Conservation (phyloP, 2,888 invertebrate species). For the Calameuta idolon region DNA sequence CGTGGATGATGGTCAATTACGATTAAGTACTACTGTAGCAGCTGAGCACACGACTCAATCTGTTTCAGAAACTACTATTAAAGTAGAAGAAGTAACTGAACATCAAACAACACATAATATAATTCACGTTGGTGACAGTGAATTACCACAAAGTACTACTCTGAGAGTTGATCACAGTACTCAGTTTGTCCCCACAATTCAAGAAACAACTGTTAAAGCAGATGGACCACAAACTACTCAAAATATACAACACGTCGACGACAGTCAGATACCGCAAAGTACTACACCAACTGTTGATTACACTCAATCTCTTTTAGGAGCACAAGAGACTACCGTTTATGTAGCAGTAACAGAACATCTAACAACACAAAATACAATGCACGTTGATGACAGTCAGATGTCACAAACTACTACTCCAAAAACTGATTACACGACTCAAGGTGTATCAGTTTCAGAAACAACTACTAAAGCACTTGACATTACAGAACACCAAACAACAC, state of each 20-base stretch:
- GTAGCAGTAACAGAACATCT: background rate
- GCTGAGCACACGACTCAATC: background rate
- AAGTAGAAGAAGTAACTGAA: background rate
- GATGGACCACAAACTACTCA: background rate
- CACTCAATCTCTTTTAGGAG: background rate
- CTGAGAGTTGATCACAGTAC: background rate
- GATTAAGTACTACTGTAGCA: no score
- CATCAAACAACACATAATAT: background rate
- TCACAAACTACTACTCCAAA: background rate
- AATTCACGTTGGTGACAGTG: background rate
- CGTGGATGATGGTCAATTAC: no score
- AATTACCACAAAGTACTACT: background rate
- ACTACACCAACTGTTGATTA: background rate
- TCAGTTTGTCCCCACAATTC: background rate
- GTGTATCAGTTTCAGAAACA: background rate
- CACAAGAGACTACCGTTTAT: background rate
- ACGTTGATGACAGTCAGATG: background rate
- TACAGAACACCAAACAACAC: no score
- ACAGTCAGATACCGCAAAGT: background rate
- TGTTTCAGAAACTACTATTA: background rate
- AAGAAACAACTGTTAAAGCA: background rate
- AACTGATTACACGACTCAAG: background rate
- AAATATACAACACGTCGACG: background rate
- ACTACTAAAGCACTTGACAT: no score
- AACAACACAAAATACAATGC: background rate